These are phyloP conservation scores for Saccostrea glomerata DNA, from an alignment of 1,140 invertebrate species.

Conservation along the genomic window DNA sequence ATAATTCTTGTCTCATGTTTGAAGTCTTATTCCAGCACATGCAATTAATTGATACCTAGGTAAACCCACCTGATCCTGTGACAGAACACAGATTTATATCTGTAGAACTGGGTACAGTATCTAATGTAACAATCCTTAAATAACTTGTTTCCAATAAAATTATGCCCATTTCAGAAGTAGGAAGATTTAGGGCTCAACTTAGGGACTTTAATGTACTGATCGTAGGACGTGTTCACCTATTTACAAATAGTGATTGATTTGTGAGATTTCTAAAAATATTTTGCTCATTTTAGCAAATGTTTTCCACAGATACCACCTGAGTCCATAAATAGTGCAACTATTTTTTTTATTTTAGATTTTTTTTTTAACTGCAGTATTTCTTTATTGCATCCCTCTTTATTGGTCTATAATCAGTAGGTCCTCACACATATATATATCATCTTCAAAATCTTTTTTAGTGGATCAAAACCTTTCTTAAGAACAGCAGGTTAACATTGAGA, in stretches of 20 bases:
- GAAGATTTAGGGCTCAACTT: neutral
- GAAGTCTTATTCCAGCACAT: no score
- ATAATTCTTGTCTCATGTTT: neutral
- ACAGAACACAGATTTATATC: neutral
- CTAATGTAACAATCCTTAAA: neutral
- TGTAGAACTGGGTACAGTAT: neutral
- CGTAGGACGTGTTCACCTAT: neutral
- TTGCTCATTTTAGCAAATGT: neutral
- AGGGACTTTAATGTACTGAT: neutral
- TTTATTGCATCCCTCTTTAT: no score
- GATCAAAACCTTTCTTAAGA: no score
- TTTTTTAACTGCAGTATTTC: no score
- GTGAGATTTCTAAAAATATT: neutral
- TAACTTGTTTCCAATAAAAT: slow-evolving; percentile 16
- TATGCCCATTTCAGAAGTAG: neutral
- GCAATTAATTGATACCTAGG: neutral
- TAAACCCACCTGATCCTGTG: slow-evolving; percentile 7
- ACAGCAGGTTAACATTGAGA: no score
- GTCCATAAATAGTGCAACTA: no score
- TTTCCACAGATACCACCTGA: no score
- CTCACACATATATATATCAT: no score
- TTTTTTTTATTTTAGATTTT: no score
- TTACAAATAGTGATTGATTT: neutral
- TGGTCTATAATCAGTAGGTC: no score
- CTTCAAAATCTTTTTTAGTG: no score